Evolutionary conservation across 2,113 vertebrate genomes (phyloP).

Genomic region (Malurus cyaneus): DNA sequence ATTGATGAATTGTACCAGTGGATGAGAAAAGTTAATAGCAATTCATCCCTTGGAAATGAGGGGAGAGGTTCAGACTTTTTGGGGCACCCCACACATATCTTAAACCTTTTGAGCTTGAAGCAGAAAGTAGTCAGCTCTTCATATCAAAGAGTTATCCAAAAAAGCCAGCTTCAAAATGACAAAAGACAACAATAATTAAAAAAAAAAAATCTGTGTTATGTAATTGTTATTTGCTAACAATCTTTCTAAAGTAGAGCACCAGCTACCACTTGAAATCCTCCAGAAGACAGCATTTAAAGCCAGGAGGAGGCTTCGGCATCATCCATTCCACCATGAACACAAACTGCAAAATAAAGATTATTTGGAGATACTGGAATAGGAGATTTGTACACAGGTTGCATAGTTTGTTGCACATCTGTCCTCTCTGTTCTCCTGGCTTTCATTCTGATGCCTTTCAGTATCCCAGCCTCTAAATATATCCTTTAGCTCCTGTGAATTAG

Average conservation of each 20-base stretch:
- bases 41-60: not conserved
- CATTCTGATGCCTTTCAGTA: not conserved
- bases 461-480: not conserved
- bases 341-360: not conserved
- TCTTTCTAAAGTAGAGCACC: not conserved
- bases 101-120: not conserved
- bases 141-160: not conserved
- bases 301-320: not conserved
- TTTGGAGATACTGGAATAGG: not conserved
- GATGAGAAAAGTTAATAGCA: not conserved
- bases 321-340: not conserved
- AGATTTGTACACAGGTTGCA: not conserved
- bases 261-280: not conserved
- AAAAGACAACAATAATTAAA: not conserved
- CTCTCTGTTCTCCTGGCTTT: not conserved
- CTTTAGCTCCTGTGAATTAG: not conserved
- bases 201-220: not conserved
- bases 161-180: not conserved
- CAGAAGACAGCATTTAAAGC: not conserved
- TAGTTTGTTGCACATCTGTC: not conserved
- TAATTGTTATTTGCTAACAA: not conserved
- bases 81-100: not conserved
- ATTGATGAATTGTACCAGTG: not conserved
- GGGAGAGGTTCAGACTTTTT: not conserved
- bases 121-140: not conserved